Conservation (phyloP, 2,113 vertebrate species). For the Semnornis frantzii region DNA sequence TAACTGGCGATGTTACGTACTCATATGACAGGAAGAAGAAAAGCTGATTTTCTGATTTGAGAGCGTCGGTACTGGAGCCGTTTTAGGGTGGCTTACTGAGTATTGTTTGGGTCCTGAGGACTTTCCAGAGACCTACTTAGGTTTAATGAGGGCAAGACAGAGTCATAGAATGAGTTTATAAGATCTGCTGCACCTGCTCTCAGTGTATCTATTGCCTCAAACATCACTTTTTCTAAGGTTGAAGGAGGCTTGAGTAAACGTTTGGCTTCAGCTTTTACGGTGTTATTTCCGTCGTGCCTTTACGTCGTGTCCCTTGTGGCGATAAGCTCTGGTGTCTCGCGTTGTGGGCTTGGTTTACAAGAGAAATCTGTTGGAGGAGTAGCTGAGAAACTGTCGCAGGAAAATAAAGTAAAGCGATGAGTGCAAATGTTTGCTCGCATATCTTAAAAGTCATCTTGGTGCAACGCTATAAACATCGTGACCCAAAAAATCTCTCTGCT, state of each 20-base stretch:
- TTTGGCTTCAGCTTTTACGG: neutral
- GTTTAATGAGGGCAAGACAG: neutral
- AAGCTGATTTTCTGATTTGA: constrained; percentile 40
- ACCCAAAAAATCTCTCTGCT: neutral
- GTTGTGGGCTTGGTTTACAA: rapidly evolving
- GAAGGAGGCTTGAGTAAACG: neutral
- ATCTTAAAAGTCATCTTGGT: neutral
- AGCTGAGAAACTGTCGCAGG: neutral
- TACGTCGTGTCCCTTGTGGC: neutral
- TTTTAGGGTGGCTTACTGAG: neutral
- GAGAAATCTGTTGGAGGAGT: neutral
- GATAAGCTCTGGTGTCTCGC: rapidly evolving
- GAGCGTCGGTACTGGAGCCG: neutral
- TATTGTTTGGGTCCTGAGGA: neutral
- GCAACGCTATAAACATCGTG: neutral
- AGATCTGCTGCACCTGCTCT: rapidly evolving
- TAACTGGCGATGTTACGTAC: neutral
- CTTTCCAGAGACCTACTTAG: neutral
- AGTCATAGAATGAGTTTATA: neutral
- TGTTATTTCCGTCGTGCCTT: neutral
- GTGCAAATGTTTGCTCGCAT: neutral
- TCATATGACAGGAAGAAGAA: neutral
- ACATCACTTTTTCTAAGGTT: neutral
- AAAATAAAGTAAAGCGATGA: too few relatives aligned
- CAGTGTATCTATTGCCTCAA: rapidly evolving